These are phyloP conservation scores for Drosophila subsilvestris DNA, from an alignment of 2,888 invertebrate species.

Conservation along the genomic window DNA sequence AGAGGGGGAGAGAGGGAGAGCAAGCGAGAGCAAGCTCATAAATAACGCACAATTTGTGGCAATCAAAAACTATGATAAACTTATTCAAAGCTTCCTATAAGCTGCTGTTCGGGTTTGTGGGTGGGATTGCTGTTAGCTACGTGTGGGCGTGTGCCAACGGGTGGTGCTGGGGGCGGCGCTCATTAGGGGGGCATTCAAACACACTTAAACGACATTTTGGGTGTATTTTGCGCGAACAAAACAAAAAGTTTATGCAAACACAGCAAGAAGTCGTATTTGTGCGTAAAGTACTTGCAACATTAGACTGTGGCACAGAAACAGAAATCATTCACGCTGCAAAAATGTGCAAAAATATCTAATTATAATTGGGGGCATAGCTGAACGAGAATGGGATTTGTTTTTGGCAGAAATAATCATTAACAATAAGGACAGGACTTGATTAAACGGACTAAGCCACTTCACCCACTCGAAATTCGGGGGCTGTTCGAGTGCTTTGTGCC, in stretches of 20 bases:
- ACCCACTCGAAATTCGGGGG: neutral
- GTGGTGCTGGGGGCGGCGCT: constrained; percentile 13
- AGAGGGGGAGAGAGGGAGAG: neutral
- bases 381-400: neutral
- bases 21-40: constrained; percentile 46
- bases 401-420: neutral
- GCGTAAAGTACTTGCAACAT: neutral
- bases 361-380: neutral
- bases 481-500: neutral
- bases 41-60: constrained; percentile 70
- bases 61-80: constrained; percentile 68
- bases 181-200: constrained; percentile 41
- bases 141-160: constrained; percentile 16
- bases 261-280: constrained; percentile 54
- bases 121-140: constrained; percentile 8
- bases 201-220: constrained; percentile 44
- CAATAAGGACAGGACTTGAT: neutral
- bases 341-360: neutral
- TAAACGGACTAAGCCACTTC: neutral
- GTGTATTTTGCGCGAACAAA: neutral
- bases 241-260: constrained; percentile 67
- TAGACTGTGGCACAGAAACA: neutral
- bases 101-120: neutral
- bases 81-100: constrained; percentile 42
- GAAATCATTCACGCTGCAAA: constrained; percentile 37